phyloP scores from a whole-genome alignment of 2,113 vertebrate species.

The Carollia perspicillata region DNA sequence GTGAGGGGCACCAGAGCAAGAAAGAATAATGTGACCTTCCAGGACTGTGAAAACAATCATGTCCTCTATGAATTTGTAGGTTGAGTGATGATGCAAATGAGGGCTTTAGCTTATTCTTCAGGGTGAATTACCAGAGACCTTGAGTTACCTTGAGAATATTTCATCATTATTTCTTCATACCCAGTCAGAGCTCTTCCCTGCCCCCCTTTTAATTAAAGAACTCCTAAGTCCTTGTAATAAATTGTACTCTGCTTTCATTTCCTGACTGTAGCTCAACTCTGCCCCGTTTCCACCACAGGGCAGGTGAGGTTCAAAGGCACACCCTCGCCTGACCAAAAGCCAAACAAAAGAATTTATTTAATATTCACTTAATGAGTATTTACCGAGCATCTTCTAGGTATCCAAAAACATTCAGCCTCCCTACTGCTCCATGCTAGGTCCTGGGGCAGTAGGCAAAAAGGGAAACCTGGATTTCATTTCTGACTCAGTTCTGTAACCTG shows the following conservation, averaged over 20 bases:
- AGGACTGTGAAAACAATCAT: conserved; percentile 46
- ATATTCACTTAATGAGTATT: not conserved
- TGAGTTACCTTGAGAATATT: conserved; percentile 45
- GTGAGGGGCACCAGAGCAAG: conserved; percentile 48
- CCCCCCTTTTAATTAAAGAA: conserved; percentile 39
- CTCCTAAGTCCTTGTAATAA: conserved; percentile 13
- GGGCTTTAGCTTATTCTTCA: conserved; percentile 33
- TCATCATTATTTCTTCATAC: conserved; percentile 46
- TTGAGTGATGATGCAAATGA: conserved; percentile 65
- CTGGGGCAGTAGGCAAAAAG: not conserved
- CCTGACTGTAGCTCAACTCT: not conserved
- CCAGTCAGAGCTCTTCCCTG: not conserved
- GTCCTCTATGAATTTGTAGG: conserved; percentile 51
- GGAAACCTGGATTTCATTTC: not conserved
- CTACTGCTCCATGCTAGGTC: not conserved
- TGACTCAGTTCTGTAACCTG: not conserved
- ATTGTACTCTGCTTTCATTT: not conserved
- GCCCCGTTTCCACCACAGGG: not conserved
- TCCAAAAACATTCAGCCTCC: not conserved
- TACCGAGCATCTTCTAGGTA: not conserved
- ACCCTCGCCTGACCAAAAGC: not conserved
- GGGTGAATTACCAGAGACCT: conserved; percentile 50
- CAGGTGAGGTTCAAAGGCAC: not conserved
- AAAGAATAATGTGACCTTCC: conserved; percentile 56
- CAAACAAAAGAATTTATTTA: not conserved